phyloP scores from a whole-genome alignment of 2,113 vertebrate species.

The Trochalopteron elliotii region DNA sequence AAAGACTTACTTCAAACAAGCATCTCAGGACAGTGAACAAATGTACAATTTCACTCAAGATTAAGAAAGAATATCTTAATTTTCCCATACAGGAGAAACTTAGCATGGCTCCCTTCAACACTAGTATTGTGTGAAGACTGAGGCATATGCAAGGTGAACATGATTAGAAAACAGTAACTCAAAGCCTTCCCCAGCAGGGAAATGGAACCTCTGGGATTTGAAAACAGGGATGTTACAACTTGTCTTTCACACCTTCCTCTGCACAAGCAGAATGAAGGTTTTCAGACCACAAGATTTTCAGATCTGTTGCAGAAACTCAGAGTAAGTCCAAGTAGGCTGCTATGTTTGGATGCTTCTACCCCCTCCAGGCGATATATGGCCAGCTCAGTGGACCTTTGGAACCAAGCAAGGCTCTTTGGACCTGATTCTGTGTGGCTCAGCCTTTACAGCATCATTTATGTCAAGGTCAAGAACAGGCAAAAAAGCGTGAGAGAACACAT shows the following conservation, averaged over 20 bases:
- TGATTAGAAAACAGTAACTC: conserved; percentile 40
- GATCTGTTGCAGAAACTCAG: not conserved
- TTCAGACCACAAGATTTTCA: not conserved
- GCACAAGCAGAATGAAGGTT: not conserved
- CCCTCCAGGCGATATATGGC: not conserved
- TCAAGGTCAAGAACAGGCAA: not conserved
- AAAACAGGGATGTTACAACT: not conserved
- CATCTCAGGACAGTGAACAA: not conserved
- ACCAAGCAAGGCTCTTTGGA: not conserved
- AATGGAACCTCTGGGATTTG: not conserved
- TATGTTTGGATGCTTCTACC: not conserved
- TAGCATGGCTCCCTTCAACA: not conserved
- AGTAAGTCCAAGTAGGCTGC: not conserved
- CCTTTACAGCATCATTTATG: not conserved
- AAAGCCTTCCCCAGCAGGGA: conserved; percentile 32
- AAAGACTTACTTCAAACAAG: not conserved
- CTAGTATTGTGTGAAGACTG: conserved; percentile 19
- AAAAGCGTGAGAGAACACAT: not conserved
- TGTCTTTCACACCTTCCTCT: not conserved
- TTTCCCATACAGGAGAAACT: not conserved
- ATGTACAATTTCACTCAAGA: not conserved
- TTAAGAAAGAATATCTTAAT: not conserved
- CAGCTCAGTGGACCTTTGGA: conserved; percentile 23
- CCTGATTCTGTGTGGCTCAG: not conserved
- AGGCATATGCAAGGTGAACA: conserved; percentile 39